These are phyloP conservation scores for Campopleginae sp. DNA, from an alignment of 2,888 invertebrate genomes.

Conservation along the genomic window DNA sequence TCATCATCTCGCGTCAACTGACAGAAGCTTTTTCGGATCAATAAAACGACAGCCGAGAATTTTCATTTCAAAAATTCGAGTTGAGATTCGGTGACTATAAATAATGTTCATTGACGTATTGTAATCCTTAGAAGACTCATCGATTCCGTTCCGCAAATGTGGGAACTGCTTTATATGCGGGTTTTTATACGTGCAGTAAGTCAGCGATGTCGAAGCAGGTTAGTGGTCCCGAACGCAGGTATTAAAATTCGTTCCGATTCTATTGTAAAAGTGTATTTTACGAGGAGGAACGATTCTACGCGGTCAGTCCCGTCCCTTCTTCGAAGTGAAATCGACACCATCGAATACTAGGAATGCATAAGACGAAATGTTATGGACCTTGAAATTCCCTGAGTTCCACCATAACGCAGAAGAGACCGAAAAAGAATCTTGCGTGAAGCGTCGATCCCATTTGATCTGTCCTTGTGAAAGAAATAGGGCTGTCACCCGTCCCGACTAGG, in stretches of 20 bases:
- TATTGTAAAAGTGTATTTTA: background rate
- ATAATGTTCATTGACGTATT: no score
- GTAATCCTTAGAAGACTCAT: constrained; percentile 74
- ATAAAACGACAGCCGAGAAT: no score
- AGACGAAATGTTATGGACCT: constrained; percentile 63
- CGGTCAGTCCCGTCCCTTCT: constrained; percentile 16
- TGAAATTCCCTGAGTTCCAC: constrained; percentile 41
- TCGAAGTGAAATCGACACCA: constrained; percentile 74
- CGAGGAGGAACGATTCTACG: background rate
- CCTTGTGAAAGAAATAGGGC: constrained; percentile 56
- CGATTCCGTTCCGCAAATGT: constrained; percentile 77
- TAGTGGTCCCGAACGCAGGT: constrained; percentile 47
- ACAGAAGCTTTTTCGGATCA: no score
- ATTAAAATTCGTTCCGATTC: background rate
- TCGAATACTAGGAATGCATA: constrained; percentile 73
- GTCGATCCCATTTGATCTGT: background rate
- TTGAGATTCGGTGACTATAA: no score
- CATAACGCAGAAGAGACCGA: background rate
- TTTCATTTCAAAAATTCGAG: no score
- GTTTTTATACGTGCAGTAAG: constrained; percentile 40
- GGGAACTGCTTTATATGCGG: constrained; percentile 77
- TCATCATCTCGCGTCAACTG: no score
- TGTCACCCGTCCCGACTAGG: constrained; percentile 51
- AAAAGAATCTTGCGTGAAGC: background rate
- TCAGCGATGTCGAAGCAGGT: constrained; percentile 69